A percentile compares a stretch with the other conserved stretches of the same genome.
Evolutionary conservation across 2,888 invertebrate species (phyloP).

Genomic region (Acanthococcus lagerstroemiae): DNA sequence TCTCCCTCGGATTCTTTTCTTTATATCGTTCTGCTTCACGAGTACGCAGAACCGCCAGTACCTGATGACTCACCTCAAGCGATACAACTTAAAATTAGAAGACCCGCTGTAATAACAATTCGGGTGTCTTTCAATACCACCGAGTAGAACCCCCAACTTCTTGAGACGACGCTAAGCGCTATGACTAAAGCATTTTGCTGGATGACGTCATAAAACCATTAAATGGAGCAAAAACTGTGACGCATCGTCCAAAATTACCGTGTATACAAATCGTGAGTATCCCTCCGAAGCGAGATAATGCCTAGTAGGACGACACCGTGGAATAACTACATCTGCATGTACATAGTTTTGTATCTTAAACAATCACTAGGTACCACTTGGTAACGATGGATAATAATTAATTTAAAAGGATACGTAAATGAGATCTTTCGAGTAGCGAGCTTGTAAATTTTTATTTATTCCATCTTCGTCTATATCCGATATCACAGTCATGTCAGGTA

Average conservation of each 20-base stretch:
- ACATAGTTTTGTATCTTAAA: no score
- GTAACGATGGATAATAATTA: background rate
- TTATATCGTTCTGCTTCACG: no score
- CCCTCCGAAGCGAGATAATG: no score
- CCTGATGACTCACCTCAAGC: no score
- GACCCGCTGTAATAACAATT: no score
- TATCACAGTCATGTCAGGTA: constrained; percentile 84
- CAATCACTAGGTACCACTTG: no score
- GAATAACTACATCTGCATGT: no score
- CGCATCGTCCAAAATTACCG: background rate
- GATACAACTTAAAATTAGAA: no score
- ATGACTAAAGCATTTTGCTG: background rate
- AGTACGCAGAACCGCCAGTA: no score
- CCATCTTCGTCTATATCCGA: constrained; percentile 79
- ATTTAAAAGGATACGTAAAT: constrained; percentile 80
- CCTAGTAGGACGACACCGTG: no score
- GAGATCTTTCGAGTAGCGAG: constrained; percentile 69
- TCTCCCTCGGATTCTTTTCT: no score
- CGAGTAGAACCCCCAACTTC: background rate
- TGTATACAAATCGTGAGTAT: no score
- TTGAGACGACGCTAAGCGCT: background rate
- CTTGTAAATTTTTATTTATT: constrained; percentile 76
- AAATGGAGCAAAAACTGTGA: background rate
- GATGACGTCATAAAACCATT: background rate
- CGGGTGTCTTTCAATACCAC: background rate